Conservation (phyloP, 1,140 invertebrate genomes). For the Pissodes strobi region DNA sequence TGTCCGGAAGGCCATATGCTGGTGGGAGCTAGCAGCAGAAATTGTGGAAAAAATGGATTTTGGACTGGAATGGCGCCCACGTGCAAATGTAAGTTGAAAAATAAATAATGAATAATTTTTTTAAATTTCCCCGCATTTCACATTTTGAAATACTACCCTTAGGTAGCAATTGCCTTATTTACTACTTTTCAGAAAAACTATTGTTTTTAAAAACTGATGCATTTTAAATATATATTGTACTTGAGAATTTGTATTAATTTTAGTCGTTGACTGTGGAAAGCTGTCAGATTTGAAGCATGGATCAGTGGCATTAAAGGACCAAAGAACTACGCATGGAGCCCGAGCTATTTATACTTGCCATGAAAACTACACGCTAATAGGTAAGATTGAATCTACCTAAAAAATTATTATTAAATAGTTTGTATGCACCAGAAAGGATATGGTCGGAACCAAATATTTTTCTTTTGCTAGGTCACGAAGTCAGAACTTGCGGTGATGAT, state of each 20-base stretch:
- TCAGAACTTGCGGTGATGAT: conserved; percentile 75
- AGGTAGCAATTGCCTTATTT: no score
- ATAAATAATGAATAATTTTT: neutral
- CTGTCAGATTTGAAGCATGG: conserved; percentile 76
- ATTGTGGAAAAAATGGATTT: conserved; percentile 74
- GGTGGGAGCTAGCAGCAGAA: conserved; percentile 70
- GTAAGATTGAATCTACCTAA: conserved; percentile 1
- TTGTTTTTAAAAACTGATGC: no score
- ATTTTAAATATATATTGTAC: no score
- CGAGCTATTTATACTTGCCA: conserved; percentile 76
- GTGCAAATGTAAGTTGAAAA: conserved; percentile 84
- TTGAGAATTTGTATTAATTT: no score
- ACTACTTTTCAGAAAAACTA: no score
- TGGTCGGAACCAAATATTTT: no score
- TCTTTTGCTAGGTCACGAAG: conserved; percentile 70
- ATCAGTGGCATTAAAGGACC: conserved; percentile 66
- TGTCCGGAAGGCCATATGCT: conserved; percentile 85
- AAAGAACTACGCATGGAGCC: conserved; percentile 78
- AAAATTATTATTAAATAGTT: neutral
- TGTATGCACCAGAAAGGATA: neutral
- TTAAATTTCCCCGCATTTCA: neutral
- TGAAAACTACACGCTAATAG: conserved; percentile 80
- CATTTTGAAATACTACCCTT: no score
- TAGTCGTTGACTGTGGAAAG: conserved; percentile 82
- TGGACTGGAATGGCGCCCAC: conserved; percentile 79